A percentile compares a stretch with the other conserved stretches of the same genome.
Evolutionary conservation across 1,140 invertebrate species (phyloP).

Genomic region (Lamellibrachia luymesi): DNA sequence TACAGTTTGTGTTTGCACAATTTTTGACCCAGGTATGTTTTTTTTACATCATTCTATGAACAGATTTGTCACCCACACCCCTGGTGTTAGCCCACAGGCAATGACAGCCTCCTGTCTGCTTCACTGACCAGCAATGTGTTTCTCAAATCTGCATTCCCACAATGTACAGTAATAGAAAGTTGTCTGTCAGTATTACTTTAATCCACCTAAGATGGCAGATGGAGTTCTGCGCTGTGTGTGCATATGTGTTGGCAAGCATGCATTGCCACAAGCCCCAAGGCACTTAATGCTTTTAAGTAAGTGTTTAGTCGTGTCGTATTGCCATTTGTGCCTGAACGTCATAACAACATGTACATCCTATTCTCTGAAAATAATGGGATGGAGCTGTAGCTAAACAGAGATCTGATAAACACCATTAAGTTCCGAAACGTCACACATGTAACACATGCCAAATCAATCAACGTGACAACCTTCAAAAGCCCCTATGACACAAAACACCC

Average conservation of each 20-base stretch:
- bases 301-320: too few species aligned
- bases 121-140: not conserved
- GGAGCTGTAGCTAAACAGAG: too few species aligned
- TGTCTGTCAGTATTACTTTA: not conserved
- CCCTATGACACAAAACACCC: not conserved
- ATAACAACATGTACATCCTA: too few species aligned
- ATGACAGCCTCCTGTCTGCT: not conserved
- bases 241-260: not conserved
- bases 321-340: too few species aligned
- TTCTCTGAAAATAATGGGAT: too few species aligned
- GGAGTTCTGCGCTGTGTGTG: not conserved
- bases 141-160: not conserved
- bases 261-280: not conserved
- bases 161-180: not conserved
- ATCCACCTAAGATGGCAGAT: not conserved
- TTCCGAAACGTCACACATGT: not conserved
- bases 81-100: not conserved
- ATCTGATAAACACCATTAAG: not conserved
- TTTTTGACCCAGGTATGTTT: too few species aligned
- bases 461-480: not conserved
- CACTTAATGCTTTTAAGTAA: not conserved
- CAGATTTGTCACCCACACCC: not conserved
- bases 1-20: too few species aligned
- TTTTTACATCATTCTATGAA: too few species aligned
- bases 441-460: not conserved